These are phyloP conservation scores for Caranx ignobilis DNA, from an alignment of 2,113 vertebrate genomes.

Conservation along the genomic window DNA sequence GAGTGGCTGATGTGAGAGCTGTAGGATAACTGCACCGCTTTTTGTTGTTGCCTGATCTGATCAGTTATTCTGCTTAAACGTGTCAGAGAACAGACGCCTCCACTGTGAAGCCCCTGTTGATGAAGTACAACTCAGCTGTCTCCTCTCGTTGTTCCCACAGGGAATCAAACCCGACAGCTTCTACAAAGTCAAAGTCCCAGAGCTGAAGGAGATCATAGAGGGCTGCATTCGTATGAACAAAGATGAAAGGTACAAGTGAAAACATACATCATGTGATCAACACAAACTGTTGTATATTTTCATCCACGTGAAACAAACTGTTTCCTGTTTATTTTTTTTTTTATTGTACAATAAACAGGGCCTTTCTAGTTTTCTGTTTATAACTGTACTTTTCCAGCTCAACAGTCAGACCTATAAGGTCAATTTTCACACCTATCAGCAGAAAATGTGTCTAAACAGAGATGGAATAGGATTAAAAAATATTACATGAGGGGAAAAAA, in stretches of 20 bases:
- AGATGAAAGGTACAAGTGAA: conserved; percentile 88
- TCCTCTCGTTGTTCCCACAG: conserved; percentile 75
- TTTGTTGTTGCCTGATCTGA: background rate
- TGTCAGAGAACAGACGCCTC: background rate
- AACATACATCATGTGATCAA: background rate
- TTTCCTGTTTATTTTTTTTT: background rate
- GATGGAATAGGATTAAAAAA: too few relatives aligned
- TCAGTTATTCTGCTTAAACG: background rate
- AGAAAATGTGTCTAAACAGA: background rate
- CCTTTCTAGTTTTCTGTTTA: background rate
- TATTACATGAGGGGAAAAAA: too few relatives aligned
- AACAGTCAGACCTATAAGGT: background rate
- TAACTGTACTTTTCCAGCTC: background rate
- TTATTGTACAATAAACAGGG: background rate
- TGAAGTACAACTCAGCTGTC: background rate
- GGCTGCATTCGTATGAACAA: conserved; percentile 97
- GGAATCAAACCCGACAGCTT: conserved; percentile 98
- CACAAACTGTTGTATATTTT: background rate
- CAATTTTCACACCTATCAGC: background rate
- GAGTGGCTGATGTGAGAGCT: conserved; percentile 20
- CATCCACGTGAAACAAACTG: background rate
- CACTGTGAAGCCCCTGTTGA: background rate
- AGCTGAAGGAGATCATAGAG: conserved; percentile 98
- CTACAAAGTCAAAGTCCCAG: conserved; percentile 96
- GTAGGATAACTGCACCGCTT: background rate